Percentiles rank a stretch among this genome's conserved stretches.
Evolutionary conservation across 2,797 vertebrate species (phyloP).

Genomic region (Crenuchus spilurus): DNA sequence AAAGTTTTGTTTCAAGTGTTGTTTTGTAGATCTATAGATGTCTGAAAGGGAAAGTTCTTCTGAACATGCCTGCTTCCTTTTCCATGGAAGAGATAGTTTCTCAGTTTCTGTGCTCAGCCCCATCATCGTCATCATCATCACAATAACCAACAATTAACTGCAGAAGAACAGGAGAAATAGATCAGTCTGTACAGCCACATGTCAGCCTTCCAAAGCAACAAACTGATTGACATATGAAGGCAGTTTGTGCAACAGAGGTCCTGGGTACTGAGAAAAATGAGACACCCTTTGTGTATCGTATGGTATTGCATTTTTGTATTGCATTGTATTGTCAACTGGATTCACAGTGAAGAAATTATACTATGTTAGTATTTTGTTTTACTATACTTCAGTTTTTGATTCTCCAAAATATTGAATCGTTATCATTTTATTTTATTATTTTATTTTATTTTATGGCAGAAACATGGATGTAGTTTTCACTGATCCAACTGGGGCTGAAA

Average conservation of each 20-base stretch:
- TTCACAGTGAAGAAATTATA: slow-evolving; percentile 89
- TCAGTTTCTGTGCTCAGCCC: slow-evolving; percentile 6
- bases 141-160: slow-evolving; percentile 3
- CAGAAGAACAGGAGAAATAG: slow-evolving; percentile 21
- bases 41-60: slow-evolving; percentile 11
- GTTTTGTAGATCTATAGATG: background rate
- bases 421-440: slow-evolving; percentile 77
- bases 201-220: slow-evolving; percentile 22
- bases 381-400: slow-evolving; percentile 87
- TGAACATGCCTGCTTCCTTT: background rate
- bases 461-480: slow-evolving; percentile 67
- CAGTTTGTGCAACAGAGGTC: slow-evolving; percentile 67
- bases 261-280: slow-evolving; percentile 73
- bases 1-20: slow-evolving; percentile 36
- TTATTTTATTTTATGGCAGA: slow-evolving; percentile 80
- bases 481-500: slow-evolving; percentile 18
- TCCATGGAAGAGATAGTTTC: background rate
- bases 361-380: slow-evolving; percentile 89
- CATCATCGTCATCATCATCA: background rate
- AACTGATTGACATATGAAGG: slow-evolving; percentile 33
- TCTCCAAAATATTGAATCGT: slow-evolving; percentile 85
- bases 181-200: slow-evolving; percentile 14
- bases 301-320: slow-evolving; percentile 80
- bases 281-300: slow-evolving; percentile 75
- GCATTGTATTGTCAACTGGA: slow-evolving; percentile 86